Evolutionary conservation across 2,797 vertebrate species (phyloP), one percentile per base, ranked within the genome.

Genomic region (Molossus molossus): DNA sequence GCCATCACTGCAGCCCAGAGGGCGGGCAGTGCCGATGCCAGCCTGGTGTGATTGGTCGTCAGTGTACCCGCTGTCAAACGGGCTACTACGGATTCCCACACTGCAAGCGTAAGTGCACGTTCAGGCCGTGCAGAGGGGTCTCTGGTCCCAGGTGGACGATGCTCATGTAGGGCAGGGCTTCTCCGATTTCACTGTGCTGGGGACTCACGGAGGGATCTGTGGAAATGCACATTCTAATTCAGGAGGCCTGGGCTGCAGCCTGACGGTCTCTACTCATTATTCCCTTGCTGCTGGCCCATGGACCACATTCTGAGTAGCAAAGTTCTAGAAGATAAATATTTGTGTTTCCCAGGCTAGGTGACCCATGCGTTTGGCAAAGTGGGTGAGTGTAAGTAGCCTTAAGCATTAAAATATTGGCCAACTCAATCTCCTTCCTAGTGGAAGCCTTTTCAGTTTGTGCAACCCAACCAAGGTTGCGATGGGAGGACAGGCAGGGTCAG

Each of bases 21-120:
- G 99, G 99, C 8, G 99, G 99, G 86, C 99, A 99, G 96, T 99
- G 99, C 97, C 77, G 40, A 0, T 99, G 99, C 98, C 98, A 97
- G 85, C 98, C 98, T 18, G 98, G 99, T 0, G 72, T 99, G 91
- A 99, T 99, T 0, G 99, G 99, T 9, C 99, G 98, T 25, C 98
- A 85, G 92, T 99, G 99, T 96, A 99, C 98, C 64, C 99, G 98
- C n/a, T 99, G 99, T 96, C 98, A 97, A 10, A 99, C 98, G 0
- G 99, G 99, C 95, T 99, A 99, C 98, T 99, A 99, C 0, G 99
- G 99, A 96, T 99, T 99, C 97, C 99, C 99, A 0, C 98, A 98
- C 97, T 99, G 99, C 98, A 99, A 97, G 97, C 87, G 99, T 99
- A 96, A 99, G 99, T 98, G 57, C 18, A 58, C 1, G 0, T 2